Evolutionary conservation across 2,113 vertebrate genomes (phyloP).

Genomic region (Apodemus sylvaticus): DNA sequence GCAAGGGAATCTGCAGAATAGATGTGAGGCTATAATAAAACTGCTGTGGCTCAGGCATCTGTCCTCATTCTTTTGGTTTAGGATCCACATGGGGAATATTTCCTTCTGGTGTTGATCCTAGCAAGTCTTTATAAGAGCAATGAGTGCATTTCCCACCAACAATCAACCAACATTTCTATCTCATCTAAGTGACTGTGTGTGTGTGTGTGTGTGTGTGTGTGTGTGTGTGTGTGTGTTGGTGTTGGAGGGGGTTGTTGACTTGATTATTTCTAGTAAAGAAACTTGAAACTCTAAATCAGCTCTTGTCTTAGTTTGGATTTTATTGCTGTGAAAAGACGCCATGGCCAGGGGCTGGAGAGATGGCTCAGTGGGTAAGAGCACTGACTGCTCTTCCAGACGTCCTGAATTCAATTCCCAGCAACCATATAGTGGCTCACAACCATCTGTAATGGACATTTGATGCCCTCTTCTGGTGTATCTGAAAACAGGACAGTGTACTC

Average conservation of each 20-base stretch:
- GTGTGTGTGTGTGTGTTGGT: background rate
- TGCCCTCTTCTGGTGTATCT: too few species aligned
- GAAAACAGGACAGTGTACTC: too few species aligned
- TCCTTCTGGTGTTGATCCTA: conserved; percentile 59
- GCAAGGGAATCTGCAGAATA: conserved; percentile 63
- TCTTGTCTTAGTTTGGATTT: background rate
- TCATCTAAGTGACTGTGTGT: background rate
- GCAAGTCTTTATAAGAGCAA: background rate
- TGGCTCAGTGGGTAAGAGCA: too few species aligned
- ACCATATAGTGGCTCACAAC: too few species aligned
- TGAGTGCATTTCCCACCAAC: background rate
- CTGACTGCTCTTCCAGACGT: too few species aligned
- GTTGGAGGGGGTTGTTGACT: background rate
- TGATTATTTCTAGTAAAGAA: background rate
- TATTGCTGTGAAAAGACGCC: too few species aligned
- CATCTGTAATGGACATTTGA: too few species aligned
- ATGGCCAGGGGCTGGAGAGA: too few species aligned
- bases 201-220: background rate
- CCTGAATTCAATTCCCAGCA: too few species aligned
- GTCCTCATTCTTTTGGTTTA: conserved; percentile 40
- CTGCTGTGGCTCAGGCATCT: conserved; percentile 53
- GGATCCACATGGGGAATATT: conserved; percentile 52
- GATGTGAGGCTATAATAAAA: conserved; percentile 55
- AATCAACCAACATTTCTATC: background rate
- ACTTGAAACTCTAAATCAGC: background rate